phyloP scores from a whole-genome alignment of 2,888 invertebrate genomes.

The Scaptomyza flava region DNA sequence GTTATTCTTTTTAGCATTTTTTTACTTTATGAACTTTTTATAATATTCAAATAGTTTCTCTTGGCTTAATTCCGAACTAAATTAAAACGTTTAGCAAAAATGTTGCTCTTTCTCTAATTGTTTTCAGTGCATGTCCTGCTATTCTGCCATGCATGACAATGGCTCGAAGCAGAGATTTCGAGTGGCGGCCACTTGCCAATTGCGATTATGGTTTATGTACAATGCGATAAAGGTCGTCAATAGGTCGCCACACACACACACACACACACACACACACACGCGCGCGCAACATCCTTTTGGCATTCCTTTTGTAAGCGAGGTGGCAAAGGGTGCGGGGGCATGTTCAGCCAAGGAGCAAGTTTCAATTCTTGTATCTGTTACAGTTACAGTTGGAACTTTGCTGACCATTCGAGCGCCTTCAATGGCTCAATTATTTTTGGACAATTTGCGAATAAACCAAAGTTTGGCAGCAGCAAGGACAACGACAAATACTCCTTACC shows the following conservation, averaged over 20 bases:
- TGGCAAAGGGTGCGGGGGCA: background rate
- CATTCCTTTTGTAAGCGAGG: slow-evolving; percentile 9
- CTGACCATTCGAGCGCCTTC: slow-evolving; percentile 75
- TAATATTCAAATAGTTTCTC: too few relatives aligned
- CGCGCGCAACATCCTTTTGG: slow-evolving; percentile 19
- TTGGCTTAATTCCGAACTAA: too few relatives aligned
- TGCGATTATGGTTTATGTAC: slow-evolving; percentile 83
- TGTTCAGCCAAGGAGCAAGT: slow-evolving; percentile 65
- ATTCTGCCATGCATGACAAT: slow-evolving; percentile 71
- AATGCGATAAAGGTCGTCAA: slow-evolving; percentile 83
- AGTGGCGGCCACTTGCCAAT: slow-evolving; percentile 81
- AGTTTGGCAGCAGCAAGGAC: slow-evolving; percentile 49
- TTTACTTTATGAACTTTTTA: too few relatives aligned
- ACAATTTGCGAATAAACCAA: slow-evolving; percentile 82
- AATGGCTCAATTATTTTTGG: slow-evolving; percentile 82
- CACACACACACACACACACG: slow-evolving; percentile 9
- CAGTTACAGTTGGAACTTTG: slow-evolving; percentile 49
- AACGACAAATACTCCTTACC: background rate
- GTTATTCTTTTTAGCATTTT: too few relatives aligned
- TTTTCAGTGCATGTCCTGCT: slow-evolving; percentile 23
- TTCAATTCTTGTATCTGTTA: slow-evolving; percentile 67
- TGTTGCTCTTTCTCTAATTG: too few relatives aligned
- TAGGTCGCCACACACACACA: slow-evolving; percentile 72
- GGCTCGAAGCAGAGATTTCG: slow-evolving; percentile 51
- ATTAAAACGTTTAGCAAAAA: too few relatives aligned